These are phyloP conservation scores for Polydrusus cervinus DNA, from an alignment of 2,888 invertebrate genomes.

Conservation along the genomic window DNA sequence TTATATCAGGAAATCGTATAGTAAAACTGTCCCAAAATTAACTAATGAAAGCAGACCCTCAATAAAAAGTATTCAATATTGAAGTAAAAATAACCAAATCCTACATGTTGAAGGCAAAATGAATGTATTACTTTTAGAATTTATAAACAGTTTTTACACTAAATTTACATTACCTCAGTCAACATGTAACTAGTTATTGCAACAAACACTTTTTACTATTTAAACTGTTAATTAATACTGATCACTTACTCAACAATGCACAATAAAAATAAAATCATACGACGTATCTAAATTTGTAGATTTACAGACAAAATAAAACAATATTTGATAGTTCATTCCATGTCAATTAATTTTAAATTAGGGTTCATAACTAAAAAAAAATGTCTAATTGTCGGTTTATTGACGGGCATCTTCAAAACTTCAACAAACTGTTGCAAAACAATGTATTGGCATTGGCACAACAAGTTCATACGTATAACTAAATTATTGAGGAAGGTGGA, in stretches of 20 bases:
- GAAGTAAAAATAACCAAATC: neutral
- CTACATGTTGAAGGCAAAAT: slow-evolving; percentile 1
- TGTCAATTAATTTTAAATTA: too few species aligned
- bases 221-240: slow-evolving; percentile 11
- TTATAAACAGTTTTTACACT: slow-evolving; percentile 7
- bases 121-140: slow-evolving; percentile 20
- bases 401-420: too few species aligned
- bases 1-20: too few species aligned
- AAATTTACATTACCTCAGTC: slow-evolving; percentile 30
- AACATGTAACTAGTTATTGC: slow-evolving; percentile 38
- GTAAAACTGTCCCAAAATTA: neutral
- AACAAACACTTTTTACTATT: slow-evolving; percentile 20
- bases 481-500: too few species aligned
- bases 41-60: slow-evolving; percentile 5
- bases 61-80: neutral
- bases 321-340: too few species aligned
- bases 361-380: too few species aligned
- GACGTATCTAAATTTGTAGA: neutral
- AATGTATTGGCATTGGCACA: too few species aligned
- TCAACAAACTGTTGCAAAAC: too few species aligned
- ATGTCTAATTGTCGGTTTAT: too few species aligned
- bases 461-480: too few species aligned
- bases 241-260: slow-evolving; percentile 4
- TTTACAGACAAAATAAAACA: neutral
- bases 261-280: neutral